Evolutionary conservation across 2,797 vertebrate species (phyloP).

Genomic region (Acanthopagrus latus): DNA sequence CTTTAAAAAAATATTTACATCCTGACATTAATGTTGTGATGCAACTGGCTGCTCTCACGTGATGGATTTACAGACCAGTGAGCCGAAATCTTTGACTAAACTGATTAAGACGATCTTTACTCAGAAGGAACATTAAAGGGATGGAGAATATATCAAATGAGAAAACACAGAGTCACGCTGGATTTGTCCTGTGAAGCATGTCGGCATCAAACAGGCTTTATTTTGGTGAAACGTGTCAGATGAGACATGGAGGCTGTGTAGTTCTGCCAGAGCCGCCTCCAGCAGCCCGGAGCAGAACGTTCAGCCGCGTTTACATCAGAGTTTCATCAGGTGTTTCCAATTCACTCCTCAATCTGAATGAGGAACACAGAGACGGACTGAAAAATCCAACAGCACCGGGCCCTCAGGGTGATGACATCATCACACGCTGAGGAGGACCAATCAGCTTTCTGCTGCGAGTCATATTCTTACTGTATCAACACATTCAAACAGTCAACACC

Average conservation of each 20-base stretch:
- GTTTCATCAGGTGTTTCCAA: constrained; percentile 56
- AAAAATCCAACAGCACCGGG: not conserved
- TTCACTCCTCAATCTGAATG: constrained; percentile 14
- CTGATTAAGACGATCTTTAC: constrained; percentile 25
- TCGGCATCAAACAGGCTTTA: constrained; percentile 34
- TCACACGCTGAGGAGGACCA: constrained; percentile 8
- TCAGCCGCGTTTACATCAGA: constrained; percentile 50
- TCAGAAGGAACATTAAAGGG: constrained; percentile 36
- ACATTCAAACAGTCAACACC: too few species aligned
- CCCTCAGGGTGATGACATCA: constrained; percentile 22
- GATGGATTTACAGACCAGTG: not conserved
- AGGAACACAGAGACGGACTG: not conserved
- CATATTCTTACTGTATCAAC: not conserved
- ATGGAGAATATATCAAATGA: not conserved
- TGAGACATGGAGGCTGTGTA: constrained; percentile 21
- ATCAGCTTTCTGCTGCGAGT: constrained; percentile 8
- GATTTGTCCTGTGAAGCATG: constrained; percentile 22
- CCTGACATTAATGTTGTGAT: not conserved
- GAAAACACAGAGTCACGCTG: constrained; percentile 16
- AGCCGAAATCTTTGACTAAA: constrained; percentile 20
- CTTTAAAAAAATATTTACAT: not conserved
- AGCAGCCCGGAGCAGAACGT: constrained; percentile 1
- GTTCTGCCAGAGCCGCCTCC: constrained; percentile 45
- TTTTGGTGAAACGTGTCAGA: constrained; percentile 8
- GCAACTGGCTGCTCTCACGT: constrained; percentile 1